Base-by-base conservation (phyloP, 1,140 invertebrate genomes). In the Notospermus geniculatus region DNA sequence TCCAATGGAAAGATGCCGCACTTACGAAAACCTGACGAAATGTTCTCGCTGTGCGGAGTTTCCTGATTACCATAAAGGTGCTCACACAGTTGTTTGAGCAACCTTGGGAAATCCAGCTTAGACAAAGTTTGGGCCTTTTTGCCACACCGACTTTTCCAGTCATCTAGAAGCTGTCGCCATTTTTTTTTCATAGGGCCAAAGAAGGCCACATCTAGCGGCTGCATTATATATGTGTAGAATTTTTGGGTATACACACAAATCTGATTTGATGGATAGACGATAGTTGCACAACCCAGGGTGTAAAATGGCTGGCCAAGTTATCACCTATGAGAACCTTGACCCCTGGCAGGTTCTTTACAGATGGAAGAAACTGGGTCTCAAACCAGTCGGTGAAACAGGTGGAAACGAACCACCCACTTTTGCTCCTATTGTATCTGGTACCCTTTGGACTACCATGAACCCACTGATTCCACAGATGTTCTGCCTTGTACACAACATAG, bases 281-380 rank as follows among this genome's bases (percentile, higher is more conserved):
- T 17, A 46, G 9, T 25, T 52, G 27, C 19, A 62, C 23, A 17
- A 62, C 39, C 29, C 23, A 17, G 9, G 68, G 7, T 29, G 66
- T 71, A 22, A 83, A 66, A 69, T 83, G 81, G 11, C 70, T 73
- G 13, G 62, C 64, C 45, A 83, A 62, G 39, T 43, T 43, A 19
- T 43, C 39, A 13, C 39, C 39, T 13, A 43, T 43, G 11, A 43
- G 11, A 43, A 43, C 39, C 19, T 43, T 43, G 11, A 19, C 19
- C 19, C 39, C 39, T 13, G 39, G 39, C 19, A 43, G 19, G 11
- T 13, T 43, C 19, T 43, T 43, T 43, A 43, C 11, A 43, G 11
- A 19, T 11, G 39, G n/a, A 11, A 43, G 19, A 43, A 19, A 11
- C 11, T 13, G 11, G 19, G 39, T 13, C 19, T 43, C 11, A 19